A percentile compares a stretch with the other conserved stretches of the same genome.
These are phyloP conservation scores for Lepidothrix coronata DNA, from an alignment of 2,113 vertebrate genomes.

Conservation along the genomic window DNA sequence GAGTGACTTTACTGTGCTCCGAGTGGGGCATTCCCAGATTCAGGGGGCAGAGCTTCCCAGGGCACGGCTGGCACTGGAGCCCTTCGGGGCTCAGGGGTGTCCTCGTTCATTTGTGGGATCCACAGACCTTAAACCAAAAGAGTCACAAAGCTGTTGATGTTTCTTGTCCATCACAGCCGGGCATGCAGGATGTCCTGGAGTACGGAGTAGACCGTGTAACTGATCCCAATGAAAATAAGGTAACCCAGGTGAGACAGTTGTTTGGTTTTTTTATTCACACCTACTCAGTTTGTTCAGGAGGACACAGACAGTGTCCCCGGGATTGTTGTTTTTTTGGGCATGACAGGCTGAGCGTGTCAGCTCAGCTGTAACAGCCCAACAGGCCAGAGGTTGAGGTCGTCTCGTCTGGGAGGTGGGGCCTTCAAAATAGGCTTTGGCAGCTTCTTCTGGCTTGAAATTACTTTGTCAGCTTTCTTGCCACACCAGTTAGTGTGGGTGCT, in stretches of 20 bases:
- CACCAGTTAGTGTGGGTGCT: neutral
- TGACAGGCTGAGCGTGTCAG: neutral
- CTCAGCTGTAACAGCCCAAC: neutral
- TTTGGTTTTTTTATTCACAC: neutral
- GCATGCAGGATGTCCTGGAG: conserved; percentile 85
- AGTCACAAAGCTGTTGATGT: neutral
- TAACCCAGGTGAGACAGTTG: conserved; percentile 83
- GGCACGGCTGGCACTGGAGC: neutral
- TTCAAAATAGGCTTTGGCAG: conserved; percentile 14
- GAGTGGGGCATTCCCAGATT: neutral
- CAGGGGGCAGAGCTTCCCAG: neutral
- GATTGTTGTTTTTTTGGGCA: neutral
- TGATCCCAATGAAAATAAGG: conserved; percentile 87
- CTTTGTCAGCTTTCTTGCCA: conserved; percentile 26
- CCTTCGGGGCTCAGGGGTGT: neutral
- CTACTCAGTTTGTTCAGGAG: neutral
- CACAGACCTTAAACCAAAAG: neutral
- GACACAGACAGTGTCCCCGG: neutral
- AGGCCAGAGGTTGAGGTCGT: neutral
- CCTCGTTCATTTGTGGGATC: neutral
- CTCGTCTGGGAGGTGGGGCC: neutral
- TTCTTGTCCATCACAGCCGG: conserved; percentile 77
- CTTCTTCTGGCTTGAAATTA: neutral
- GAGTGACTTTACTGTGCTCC: neutral
- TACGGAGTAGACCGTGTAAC: conserved; percentile 85